These are phyloP conservation scores for Leucophenga varia DNA, from an alignment of 1,140 invertebrate species.

Conservation along the genomic window DNA sequence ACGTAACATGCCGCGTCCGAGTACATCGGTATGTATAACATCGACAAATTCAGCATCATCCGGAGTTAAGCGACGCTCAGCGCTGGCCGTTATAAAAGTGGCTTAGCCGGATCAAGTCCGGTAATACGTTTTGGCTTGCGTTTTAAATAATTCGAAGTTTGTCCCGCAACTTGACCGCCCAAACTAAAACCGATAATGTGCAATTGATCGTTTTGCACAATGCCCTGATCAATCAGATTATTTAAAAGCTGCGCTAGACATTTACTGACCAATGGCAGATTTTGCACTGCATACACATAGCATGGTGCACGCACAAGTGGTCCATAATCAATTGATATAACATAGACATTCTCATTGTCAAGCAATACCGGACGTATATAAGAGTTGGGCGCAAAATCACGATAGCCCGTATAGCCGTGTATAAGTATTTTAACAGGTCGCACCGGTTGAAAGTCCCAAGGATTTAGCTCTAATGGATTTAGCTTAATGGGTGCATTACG, in stretches of 20 bases:
- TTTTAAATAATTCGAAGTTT: constrained; percentile 66
- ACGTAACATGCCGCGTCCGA: constrained; percentile 58
- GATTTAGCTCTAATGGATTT: constrained; percentile 47
- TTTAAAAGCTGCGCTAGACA: constrained; percentile 67
- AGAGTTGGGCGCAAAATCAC: constrained; percentile 62
- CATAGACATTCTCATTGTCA: constrained; percentile 60
- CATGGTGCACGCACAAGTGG: constrained; percentile 60
- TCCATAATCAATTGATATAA: constrained; percentile 65
- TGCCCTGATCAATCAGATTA: constrained; percentile 60
- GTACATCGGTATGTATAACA: constrained; percentile 68
- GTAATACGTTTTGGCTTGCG: constrained; percentile 59
- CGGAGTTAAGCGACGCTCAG: constrained; percentile 59
- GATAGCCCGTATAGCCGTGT: constrained; percentile 66
- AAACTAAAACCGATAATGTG: constrained; percentile 92
- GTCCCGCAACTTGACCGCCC: constrained; percentile 84
- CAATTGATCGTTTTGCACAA: constrained; percentile 63
- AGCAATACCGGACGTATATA: constrained; percentile 61
- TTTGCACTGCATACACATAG: constrained; percentile 61
- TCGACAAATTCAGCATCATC: constrained; percentile 61
- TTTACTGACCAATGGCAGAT: constrained; percentile 61
- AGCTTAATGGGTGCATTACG: constrained; percentile 57
- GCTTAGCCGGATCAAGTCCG: constrained; percentile 65
- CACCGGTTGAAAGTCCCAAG: constrained; percentile 58
- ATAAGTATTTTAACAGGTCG: constrained; percentile 64
- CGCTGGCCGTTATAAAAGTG: constrained; percentile 58